Evolutionary conservation across 2,888 invertebrate genomes (phyloP), one percentile per base, ranked within the genome.

Genomic region (Allophyes oxyacanthae): DNA sequence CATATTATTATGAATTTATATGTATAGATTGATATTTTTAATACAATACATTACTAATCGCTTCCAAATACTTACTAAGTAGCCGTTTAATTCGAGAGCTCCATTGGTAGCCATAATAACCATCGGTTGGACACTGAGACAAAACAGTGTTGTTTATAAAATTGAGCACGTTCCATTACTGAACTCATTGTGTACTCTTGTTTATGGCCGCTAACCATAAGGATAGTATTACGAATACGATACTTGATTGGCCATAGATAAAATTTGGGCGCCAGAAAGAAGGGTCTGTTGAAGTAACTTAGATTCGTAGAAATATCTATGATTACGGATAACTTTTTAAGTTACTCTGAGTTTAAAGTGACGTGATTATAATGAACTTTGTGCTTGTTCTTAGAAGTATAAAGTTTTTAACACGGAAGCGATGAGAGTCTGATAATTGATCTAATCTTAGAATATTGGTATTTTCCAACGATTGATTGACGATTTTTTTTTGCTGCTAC

Each of bases 91-190:
- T 68, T 58, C 53, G 55, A 55, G 59, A 58, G 50, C 57, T 60
- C 34, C 46, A 55, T 63, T 66, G 64, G 71, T 78, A 83, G 83
- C 62, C 83, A 83, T 76, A 83, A 83, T 79, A 83, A 55, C 30
- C 33, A 65, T 72, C 43, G 61, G 69, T 77, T 78, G 78, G 82
- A 83, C 78, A 81, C 69, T 72, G 50, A 83, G 82, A 81, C 83
- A 79, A 75, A 83, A 83, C 83, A 83, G 46, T 42, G 36, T 20
- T 83, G 82, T 83, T 83, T 82, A 80, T 76, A 72, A 72, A 72
- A 59, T 60, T 57, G 64, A 60, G 80, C 83, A 83, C 82, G 83
- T 70, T 72, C 77, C 73, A 48, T 48, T 50, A 59, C 26, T 52
- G 56, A 15, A 54, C 52, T 53, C 64, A 60, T 78, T 80, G 82